Conservation (phyloP, 2,888 invertebrate species). For the Andricus curvator region DNA sequence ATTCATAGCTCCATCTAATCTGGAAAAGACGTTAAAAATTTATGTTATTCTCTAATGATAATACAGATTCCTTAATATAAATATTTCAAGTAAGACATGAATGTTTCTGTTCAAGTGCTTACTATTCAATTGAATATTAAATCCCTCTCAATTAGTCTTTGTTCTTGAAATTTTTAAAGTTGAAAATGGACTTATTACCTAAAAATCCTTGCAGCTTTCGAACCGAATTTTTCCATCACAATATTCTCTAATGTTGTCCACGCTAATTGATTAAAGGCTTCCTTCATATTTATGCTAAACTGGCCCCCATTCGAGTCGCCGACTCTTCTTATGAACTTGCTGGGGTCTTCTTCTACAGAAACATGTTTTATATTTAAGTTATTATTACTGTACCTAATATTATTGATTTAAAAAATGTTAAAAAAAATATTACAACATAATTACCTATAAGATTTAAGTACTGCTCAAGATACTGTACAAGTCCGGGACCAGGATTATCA, state of each 20-base stretch:
- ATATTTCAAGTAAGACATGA: too few relatives aligned
- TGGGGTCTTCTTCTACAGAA: constrained; percentile 86
- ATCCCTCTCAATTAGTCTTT: too few relatives aligned
- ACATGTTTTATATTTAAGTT: constrained; percentile 12
- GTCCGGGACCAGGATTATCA: constrained; percentile 80
- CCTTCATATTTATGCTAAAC: constrained; percentile 86
- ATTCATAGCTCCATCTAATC: too few relatives aligned
- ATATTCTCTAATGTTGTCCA: constrained; percentile 88
- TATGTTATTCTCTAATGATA: too few relatives aligned
- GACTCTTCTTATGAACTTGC: constrained; percentile 86
- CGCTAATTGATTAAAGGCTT: constrained; percentile 86
- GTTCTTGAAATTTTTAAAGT: too few relatives aligned
- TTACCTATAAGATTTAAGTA: constrained; percentile 87
- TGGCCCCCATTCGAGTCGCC: constrained; percentile 93
- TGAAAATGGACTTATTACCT: constrained; percentile 76
- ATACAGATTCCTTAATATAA: too few relatives aligned
- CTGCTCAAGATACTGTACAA: constrained; percentile 86
- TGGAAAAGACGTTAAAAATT: too few relatives aligned
- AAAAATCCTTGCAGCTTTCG: constrained; percentile 92
- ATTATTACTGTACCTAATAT: too few relatives aligned
- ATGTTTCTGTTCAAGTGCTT: too few relatives aligned
- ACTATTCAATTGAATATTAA: too few relatives aligned
- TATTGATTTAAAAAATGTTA: too few relatives aligned
- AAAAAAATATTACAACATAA: constrained; percentile 44
- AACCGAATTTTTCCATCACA: constrained; percentile 91